phyloP scores from a whole-genome alignment of 2,797 vertebrate species.

The Stomatorhinus walkeri region DNA sequence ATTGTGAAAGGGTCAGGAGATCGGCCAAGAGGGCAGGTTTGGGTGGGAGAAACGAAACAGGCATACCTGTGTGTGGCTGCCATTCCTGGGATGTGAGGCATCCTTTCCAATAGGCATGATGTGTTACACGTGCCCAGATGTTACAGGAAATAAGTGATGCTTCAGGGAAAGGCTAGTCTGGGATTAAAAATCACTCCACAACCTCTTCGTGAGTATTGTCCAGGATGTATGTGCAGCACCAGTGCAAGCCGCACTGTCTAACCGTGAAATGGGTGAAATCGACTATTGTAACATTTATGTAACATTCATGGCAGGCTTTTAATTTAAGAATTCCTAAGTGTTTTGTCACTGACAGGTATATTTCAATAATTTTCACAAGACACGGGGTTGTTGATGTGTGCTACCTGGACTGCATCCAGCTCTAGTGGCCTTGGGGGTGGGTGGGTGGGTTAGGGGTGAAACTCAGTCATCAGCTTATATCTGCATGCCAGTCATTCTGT shows the following conservation, averaged over 20 bases:
- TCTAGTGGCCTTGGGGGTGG: background rate
- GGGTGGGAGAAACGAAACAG: background rate
- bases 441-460: background rate
- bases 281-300: background rate
- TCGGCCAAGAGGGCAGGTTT: background rate
- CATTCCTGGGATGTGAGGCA: background rate
- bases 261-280: background rate
- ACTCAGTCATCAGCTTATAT: background rate
- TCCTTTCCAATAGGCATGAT: background rate
- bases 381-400: background rate
- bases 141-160: background rate
- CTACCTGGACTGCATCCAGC: background rate
- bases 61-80: background rate
- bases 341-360: background rate
- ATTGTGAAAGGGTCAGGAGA: background rate
- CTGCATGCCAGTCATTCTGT: background rate
- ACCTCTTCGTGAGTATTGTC: background rate
- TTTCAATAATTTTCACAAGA: background rate
- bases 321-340: background rate
- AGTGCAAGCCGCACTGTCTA: background rate
- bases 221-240: background rate
- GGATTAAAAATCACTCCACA: background rate
- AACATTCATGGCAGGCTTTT: background rate
- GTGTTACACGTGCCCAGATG: background rate
- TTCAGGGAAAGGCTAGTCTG: background rate